Conservation (phyloP, 2,888 invertebrate genomes). For the Elysia crispata region DNA sequence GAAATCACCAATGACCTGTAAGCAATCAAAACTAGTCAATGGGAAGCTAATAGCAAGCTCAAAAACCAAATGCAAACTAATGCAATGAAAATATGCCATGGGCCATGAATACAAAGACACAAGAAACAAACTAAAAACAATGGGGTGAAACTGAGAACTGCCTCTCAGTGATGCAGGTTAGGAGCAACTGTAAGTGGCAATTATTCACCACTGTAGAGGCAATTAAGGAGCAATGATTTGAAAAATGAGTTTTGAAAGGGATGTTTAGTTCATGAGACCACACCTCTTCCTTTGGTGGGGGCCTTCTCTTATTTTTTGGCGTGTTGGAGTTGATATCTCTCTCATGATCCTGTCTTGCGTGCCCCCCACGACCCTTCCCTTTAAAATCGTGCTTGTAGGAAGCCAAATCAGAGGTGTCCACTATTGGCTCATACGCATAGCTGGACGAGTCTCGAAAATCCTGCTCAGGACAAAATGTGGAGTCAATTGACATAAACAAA, state of each 20-base stretch:
- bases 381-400: slow-evolving; percentile 20
- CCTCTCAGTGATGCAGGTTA: not conserved
- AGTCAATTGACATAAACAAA: not conserved
- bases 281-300: slow-evolving; percentile 45
- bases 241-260: too few relatives aligned
- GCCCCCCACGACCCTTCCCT: slow-evolving; percentile 37
- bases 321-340: slow-evolving; percentile 34
- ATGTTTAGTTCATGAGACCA: not conserved
- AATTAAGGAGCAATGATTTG: too few relatives aligned
- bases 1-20: too few relatives aligned
- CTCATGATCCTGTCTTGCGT: not conserved
- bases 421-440: slow-evolving; percentile 41
- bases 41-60: not conserved
- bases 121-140: not conserved
- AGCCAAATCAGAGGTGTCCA: slow-evolving; percentile 40
- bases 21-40: too few relatives aligned
- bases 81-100: too few relatives aligned
- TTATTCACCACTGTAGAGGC: too few relatives aligned
- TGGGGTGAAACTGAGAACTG: not conserved
- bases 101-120: not conserved
- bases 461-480: slow-evolving; percentile 5
- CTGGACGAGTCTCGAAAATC: slow-evolving; percentile 40
- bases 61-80: not conserved
- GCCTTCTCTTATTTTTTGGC: slow-evolving; percentile 43
- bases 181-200: not conserved